Conservation (phyloP, 2,797 vertebrate species). For the Microctenopoma steveboyesi region DNA sequence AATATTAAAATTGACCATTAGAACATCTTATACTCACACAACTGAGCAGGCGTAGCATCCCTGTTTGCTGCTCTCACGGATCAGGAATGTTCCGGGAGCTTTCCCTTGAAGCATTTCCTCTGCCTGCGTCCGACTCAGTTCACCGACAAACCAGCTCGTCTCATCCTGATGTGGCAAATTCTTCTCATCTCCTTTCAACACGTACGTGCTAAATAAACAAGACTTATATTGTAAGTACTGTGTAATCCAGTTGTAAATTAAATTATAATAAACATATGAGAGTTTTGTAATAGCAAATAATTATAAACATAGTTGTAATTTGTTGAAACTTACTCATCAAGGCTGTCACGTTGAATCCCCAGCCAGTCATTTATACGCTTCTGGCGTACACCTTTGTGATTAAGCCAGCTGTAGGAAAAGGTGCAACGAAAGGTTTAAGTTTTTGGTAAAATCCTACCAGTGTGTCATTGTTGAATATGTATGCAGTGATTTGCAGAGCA, state of each 20-base stretch:
- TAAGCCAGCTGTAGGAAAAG: slow-evolving; percentile 90
- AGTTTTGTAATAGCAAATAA: too few species aligned
- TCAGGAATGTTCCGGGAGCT: slow-evolving; percentile 93
- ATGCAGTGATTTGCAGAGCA: neutral
- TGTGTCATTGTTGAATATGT: neutral
- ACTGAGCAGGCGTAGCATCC: slow-evolving; percentile 86
- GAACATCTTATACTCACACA: slow-evolving; percentile 74
- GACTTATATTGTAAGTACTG: neutral
- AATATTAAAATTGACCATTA: neutral
- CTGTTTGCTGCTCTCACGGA: slow-evolving; percentile 94
- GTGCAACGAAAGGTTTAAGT: slow-evolving; percentile 4
- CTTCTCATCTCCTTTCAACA: slow-evolving; percentile 91
- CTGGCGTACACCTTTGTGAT: slow-evolving; percentile 98
- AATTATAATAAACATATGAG: neutral
- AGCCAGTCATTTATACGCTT: slow-evolving; percentile 98
- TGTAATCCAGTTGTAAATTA: neutral
- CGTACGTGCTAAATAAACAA: slow-evolving; percentile 84
- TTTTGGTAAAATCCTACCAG: neutral
- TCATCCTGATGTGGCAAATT: slow-evolving; percentile 92
- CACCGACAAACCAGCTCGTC: slow-evolving; percentile 95
- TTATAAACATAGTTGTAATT: neutral
- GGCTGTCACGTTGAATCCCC: slow-evolving; percentile 93
- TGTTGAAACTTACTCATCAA: slow-evolving; percentile 90
- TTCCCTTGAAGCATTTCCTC: slow-evolving; percentile 94
- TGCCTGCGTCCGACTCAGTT: slow-evolving; percentile 92